Evolutionary conservation across 2,888 invertebrate species (phyloP), one percentile per base, ranked within the genome.

Genomic region (Synergus itoensis): DNA sequence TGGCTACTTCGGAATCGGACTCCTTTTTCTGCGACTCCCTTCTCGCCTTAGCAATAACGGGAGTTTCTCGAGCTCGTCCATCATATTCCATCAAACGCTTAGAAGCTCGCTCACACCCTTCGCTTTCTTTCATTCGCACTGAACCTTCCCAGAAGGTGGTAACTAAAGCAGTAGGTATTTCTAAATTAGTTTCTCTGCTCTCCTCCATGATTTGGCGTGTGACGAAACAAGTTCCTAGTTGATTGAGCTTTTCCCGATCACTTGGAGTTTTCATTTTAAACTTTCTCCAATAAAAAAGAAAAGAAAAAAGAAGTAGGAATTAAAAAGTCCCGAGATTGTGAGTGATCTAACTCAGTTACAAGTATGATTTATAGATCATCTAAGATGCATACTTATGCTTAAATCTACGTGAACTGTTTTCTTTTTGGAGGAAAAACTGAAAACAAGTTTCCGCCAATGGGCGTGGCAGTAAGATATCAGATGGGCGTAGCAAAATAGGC

Each of bases 21-120:
- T 78, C 21, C 69, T 79, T 73, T 40, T 62, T 45, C 77, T 77
- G 45, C 8, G 9, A 48, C 65, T 62, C 53, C 28, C 75, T 43
- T 73, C 18, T 76, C 64, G n/a, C 60, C 63, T 40, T 48, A 28
- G 84, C 87, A 87, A 86, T 87, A 86, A 87, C 83, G 79, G 80
- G 85, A 85, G 84, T 87, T 86, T 81, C 81, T 84, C 82, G 83
- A 82, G 84, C 89, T 89, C 89, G 87, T 89, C 86, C 89, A 89
- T 89, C 89, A 89, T 89, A 86, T 89, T 89, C 89, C 89, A 89
- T 89, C 90, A 89, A 86, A 86, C 83, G 82, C 84, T 87, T 83
- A 78, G 84, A 82, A 81, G 81, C 78, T 84, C 79, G 67, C 80
- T 85, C 85, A 84, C 86, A 85, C 86, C 84, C 79, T 83, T 81